Percentiles rank a stretch among this genome's conserved stretches.
Evolutionary conservation across 2,797 vertebrate genomes (phyloP).

Genomic region (Darevskia mixta): DNA sequence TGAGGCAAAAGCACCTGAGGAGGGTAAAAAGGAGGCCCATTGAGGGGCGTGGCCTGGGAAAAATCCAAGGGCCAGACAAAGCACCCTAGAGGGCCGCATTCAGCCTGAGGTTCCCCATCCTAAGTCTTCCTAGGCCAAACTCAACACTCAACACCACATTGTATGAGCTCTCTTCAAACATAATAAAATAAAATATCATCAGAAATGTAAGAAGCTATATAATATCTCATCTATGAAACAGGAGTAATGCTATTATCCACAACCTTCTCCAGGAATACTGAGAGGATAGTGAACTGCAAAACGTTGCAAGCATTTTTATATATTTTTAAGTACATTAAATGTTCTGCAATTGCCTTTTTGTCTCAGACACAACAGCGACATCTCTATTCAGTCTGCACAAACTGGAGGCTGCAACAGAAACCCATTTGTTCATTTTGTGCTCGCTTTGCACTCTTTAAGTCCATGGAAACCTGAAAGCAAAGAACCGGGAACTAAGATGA

Average conservation of each 20-base stretch:
- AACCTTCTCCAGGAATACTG: background rate
- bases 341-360: background rate
- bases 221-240: background rate
- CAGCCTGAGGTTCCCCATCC: too few species aligned
- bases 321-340: background rate
- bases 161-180: background rate
- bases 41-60: too few species aligned
- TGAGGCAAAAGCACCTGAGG: too few species aligned
- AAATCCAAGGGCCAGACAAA: too few species aligned
- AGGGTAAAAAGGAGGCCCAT: too few species aligned
- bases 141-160: background rate
- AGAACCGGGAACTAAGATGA: slow-evolving; percentile 49
- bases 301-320: background rate
- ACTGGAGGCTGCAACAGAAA: background rate
- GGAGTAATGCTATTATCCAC: slow-evolving; percentile 6
- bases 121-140: background rate
- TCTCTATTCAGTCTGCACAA: background rate
- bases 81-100: too few species aligned
- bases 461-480: slow-evolving; percentile 48
- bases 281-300: background rate
- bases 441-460: slow-evolving; percentile 21
- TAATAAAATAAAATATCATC: background rate
- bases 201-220: background rate
- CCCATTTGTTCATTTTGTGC: background rate
- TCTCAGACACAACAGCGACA: background rate